Percentiles rank a stretch among this genome's conserved stretches.
phyloP scores from a whole-genome alignment of 1,140 invertebrate species.

The Andrena cerasifolii region DNA sequence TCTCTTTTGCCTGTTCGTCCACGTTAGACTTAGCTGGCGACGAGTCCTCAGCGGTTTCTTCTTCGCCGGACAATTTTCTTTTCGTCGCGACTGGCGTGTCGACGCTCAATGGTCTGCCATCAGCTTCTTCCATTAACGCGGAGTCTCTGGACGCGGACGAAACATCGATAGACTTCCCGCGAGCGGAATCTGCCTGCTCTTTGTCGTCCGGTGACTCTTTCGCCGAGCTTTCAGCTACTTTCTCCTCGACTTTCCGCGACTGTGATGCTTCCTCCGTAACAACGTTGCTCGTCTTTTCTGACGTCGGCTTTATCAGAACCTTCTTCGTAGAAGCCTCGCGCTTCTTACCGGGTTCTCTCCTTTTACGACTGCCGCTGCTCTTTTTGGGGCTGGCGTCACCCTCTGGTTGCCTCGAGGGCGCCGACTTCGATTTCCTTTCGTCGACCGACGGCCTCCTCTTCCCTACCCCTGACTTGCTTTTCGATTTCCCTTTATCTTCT shows the following conservation, averaged over 20 bases:
- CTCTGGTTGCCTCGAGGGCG: slow-evolving; percentile 28
- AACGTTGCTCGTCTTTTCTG: neutral
- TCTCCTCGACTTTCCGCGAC: slow-evolving; percentile 57
- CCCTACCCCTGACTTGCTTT: neutral
- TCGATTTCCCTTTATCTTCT: slow-evolving; percentile 4
- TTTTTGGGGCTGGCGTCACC: slow-evolving; percentile 46
- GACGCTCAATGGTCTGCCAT: slow-evolving; percentile 11
- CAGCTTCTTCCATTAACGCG: slow-evolving; percentile 19
- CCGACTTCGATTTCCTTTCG: slow-evolving; percentile 40
- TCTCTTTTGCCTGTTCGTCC: slow-evolving; percentile 11
- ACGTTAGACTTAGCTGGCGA: neutral
- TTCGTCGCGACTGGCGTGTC: slow-evolving; percentile 23
- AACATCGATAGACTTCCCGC: slow-evolving; percentile 72
- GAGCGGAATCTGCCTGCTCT: slow-evolving; percentile 70
- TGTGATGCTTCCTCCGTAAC: slow-evolving; percentile 30
- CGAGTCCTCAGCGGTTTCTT: neutral
- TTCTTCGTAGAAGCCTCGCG: slow-evolving; percentile 10
- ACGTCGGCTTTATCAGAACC: neutral
- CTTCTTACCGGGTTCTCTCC: slow-evolving; percentile 18
- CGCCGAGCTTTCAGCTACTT: slow-evolving; percentile 7
- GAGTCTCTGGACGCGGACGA: slow-evolving; percentile 56
- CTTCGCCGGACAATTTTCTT: slow-evolving; percentile 14
- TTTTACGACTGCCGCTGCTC: neutral
- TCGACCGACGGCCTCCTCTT: slow-evolving; percentile 4
- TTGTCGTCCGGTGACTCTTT: slow-evolving; percentile 37